Evolutionary conservation across 1,140 invertebrate species (phyloP), one percentile per base, ranked within the genome.

Genomic region (Aphis craccivora): DNA sequence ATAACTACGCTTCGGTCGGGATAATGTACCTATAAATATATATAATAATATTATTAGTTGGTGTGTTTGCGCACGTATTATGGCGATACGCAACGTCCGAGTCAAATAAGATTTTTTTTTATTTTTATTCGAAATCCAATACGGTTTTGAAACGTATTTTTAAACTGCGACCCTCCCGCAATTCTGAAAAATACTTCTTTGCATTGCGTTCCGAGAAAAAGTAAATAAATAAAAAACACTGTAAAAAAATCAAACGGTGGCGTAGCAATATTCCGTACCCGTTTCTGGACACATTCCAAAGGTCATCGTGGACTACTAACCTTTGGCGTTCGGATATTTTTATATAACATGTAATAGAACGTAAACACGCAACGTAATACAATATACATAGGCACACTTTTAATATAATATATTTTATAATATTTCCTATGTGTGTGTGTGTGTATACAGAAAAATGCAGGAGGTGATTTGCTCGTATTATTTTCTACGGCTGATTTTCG

Each of bases 211-310:
- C 40, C 53, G 25, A 43, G 55, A 37, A 67, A 91, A 76, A 81
- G n/a, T 37, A 90, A 35, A 81, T n/a, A 51, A 51, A 51, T 51
- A 51, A 48, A 48, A 81, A 83, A 37, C 14, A 51, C 67, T 30
- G n/a, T 83, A 45, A 51, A 83, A 83, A 83, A 25, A 91, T 83
- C 40, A 22, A 83, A 48, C 22, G 45, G 90, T 83, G 40, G 76
- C 60, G 1, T n/a, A 81, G 76, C 60, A 76, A 76, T 76, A 25
- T 51, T 45, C 43, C 91, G 88, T 89, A 40, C 35, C 23, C n/a
- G 45, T 83, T 83, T 37, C 81, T 93, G 91, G 91, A 86, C 91
- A 25, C 35, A 43, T 45, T 93, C 91, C 91, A 93, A 93, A 84
- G 60, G 76, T 83, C 76, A 81, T 83, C 2, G 40, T 67, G 53